These are phyloP conservation scores for Tridacna gigas DNA, from an alignment of 2,888 invertebrate genomes.

Conservation along the genomic window DNA sequence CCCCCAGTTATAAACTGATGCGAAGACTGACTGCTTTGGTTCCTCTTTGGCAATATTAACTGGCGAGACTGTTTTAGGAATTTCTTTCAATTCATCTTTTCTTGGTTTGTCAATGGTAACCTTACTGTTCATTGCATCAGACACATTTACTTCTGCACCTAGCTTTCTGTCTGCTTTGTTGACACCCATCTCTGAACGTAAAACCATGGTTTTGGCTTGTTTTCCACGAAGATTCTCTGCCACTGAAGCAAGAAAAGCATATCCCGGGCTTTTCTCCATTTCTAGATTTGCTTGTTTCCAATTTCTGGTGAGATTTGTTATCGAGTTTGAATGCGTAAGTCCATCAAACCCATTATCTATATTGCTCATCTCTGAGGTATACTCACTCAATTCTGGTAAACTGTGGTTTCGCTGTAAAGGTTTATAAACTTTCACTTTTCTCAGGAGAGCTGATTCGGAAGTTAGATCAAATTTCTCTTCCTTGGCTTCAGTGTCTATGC, in stretches of 20 bases:
- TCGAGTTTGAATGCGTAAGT: not conserved
- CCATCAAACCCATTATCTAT: not conserved
- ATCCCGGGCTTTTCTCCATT: not conserved
- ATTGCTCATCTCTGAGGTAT: not conserved
- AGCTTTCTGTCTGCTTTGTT: not conserved
- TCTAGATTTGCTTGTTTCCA: not conserved
- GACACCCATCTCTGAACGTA: constrained; percentile 5
- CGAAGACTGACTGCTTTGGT: constrained; percentile 4
- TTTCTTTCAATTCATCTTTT: not conserved
- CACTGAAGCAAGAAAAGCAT: constrained; percentile 8
- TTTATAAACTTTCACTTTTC: constrained; percentile 10
- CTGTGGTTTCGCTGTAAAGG: constrained; percentile 1
- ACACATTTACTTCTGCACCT: not conserved
- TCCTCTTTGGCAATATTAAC: not conserved
- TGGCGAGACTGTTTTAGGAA: not conserved
- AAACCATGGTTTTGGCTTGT: constrained; percentile 1
- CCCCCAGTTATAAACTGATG: constrained; percentile 34
- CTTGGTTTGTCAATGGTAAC: no score
- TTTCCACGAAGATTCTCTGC: not conserved
- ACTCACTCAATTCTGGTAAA: not conserved
- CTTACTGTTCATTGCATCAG: not conserved
- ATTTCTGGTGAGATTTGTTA: not conserved
- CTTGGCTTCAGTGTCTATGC: not conserved
- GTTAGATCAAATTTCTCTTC: not conserved
- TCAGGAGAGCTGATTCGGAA: not conserved